Percentiles rank a stretch among this genome's conserved stretches.
Conservation (phyloP, 2,797 vertebrate species). For the Pipistrellus pipistrellus region DNA sequence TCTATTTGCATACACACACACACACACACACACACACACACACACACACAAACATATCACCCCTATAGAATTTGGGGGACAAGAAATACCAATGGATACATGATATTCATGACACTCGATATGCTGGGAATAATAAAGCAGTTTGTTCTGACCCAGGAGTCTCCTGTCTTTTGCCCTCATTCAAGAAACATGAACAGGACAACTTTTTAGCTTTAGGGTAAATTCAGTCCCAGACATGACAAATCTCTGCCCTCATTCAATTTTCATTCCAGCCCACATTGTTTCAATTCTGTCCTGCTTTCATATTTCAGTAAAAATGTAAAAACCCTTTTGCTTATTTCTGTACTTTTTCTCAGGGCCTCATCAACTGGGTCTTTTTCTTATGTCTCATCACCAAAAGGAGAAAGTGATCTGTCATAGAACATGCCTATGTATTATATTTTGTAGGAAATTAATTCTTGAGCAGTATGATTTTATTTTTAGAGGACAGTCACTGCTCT, state of each 20-base stretch:
- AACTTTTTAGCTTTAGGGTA: neutral
- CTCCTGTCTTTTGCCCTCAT: neutral
- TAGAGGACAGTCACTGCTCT: slow-evolving; percentile 27
- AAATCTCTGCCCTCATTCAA: neutral
- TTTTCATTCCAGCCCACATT: neutral
- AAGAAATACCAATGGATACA: neutral
- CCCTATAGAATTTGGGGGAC: neutral
- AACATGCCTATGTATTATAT: neutral
- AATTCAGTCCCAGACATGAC: neutral
- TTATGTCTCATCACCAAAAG: neutral
- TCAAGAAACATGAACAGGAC: slow-evolving; percentile 19
- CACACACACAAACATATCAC: neutral
- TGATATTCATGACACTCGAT: neutral
- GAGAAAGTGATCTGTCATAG: neutral
- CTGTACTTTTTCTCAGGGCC: neutral
- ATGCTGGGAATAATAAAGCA: neutral
- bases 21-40: neutral
- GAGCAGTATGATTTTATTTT: slow-evolving; percentile 37
- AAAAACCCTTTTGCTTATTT: slow-evolving; percentile 6
- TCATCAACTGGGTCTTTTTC: neutral
- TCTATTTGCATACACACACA: neutral
- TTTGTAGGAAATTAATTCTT: slow-evolving; percentile 26
- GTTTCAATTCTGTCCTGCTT: slow-evolving; percentile 8
- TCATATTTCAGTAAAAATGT: neutral
- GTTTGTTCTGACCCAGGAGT: neutral